These are phyloP conservation scores for Dromiciops gliroides DNA, from an alignment of 2,113 vertebrate genomes.

Conservation along the genomic window DNA sequence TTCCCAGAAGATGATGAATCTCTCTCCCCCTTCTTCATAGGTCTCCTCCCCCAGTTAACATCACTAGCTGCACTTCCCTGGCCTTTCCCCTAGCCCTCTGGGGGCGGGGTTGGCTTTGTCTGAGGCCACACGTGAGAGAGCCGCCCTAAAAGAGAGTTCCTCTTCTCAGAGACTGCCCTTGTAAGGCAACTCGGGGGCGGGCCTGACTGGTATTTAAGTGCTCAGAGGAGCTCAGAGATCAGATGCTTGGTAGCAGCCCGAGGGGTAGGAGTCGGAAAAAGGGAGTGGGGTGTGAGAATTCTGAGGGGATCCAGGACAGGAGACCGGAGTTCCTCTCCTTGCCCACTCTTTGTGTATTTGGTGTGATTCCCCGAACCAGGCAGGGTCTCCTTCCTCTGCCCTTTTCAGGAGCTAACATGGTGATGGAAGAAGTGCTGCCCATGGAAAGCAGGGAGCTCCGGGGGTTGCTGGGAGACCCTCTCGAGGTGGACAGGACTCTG, in stretches of 20 bases:
- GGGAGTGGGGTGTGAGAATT: no score
- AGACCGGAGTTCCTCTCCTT: neutral
- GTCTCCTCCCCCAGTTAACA: neutral
- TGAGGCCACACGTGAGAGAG: slow-evolving; percentile 58
- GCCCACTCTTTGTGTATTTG: neutral
- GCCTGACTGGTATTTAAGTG: slow-evolving; percentile 65
- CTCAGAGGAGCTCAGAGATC: neutral
- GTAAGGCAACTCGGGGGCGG: slow-evolving; percentile 65
- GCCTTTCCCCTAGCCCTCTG: neutral
- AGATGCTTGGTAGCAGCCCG: neutral
- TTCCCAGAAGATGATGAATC: neutral
- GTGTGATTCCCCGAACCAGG: neutral
- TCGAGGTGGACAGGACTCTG: slow-evolving; percentile 82
- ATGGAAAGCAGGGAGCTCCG: slow-evolving; percentile 84
- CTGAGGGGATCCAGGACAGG: neutral
- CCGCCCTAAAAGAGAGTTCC: slow-evolving; percentile 59
- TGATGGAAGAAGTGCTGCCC: slow-evolving; percentile 75
- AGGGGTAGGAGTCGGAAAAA: fast-evolving
- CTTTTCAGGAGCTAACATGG: slow-evolving; percentile 42
- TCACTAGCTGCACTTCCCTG: neutral
- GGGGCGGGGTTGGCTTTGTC: neutral
- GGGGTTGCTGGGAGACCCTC: slow-evolving; percentile 83
- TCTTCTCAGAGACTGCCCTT: slow-evolving; percentile 66
- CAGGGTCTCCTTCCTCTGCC: neutral
- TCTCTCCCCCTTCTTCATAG: neutral